Percentiles rank a stretch among this genome's conserved stretches.
Conservation (phyloP, 2,797 vertebrate species). For the Epinephelus coioides region DNA sequence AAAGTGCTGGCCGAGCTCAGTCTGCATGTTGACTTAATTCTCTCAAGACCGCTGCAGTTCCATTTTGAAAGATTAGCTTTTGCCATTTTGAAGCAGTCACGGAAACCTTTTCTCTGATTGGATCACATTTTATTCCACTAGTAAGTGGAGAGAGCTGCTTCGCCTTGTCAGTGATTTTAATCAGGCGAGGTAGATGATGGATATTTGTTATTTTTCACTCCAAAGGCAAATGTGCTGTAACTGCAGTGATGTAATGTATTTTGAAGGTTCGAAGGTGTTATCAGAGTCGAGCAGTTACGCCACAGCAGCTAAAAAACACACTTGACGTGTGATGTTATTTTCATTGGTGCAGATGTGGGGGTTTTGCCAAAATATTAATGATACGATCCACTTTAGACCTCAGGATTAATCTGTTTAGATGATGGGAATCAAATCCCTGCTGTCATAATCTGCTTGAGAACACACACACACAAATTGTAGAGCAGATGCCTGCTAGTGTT, state of each 20-base stretch:
- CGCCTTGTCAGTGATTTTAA: conserved; percentile 17
- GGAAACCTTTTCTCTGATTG: conserved; percentile 42
- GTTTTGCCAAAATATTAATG: conserved; percentile 58
- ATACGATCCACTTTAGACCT: conserved; percentile 56
- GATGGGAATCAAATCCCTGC: conserved; percentile 73
- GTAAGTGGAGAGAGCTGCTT: conserved; percentile 11
- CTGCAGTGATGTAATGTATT: background rate
- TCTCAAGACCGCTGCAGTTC: conserved; percentile 16
- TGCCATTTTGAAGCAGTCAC: conserved; percentile 34
- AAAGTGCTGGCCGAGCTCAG: conserved; percentile 25
- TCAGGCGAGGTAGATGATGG: conserved; percentile 11
- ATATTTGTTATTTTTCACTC: conserved; percentile 20
- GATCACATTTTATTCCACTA: conserved; percentile 31
- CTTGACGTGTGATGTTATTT: conserved; percentile 33
- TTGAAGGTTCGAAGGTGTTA: background rate
- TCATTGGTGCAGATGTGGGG: conserved; percentile 41
- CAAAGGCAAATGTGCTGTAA: background rate
- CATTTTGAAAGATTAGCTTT: conserved; percentile 54
- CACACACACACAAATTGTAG: conserved; percentile 48
- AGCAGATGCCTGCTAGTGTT: conserved; percentile 56
- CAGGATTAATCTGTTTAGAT: conserved; percentile 73
- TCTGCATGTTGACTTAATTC: conserved; percentile 21
- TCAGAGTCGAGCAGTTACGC: background rate
- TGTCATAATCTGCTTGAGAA: conserved; percentile 74
- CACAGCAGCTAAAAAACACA: conserved; percentile 38